phyloP scores from a whole-genome alignment of 2,113 vertebrate genomes.

The Prolemur simus region DNA sequence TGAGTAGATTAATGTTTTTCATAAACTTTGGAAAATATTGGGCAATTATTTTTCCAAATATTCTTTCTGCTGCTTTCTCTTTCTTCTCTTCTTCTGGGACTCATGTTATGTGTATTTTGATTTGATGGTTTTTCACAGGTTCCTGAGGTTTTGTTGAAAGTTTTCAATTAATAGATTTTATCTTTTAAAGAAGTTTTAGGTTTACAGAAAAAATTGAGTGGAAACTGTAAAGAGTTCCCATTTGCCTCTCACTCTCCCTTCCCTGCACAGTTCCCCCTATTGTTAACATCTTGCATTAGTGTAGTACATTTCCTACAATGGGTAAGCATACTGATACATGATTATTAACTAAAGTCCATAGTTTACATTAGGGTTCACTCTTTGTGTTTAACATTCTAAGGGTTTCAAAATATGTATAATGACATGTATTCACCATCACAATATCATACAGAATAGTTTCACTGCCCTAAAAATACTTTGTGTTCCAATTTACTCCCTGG shows the following conservation, averaged over 20 bases:
- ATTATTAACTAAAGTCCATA: neutral
- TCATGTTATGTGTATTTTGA: neutral
- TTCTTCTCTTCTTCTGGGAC: neutral
- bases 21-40: neutral
- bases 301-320: neutral
- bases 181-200: neutral
- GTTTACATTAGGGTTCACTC: neutral
- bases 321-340: neutral
- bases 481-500: neutral
- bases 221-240: neutral
- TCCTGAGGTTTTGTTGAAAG: neutral
- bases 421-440: neutral
- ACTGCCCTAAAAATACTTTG: neutral
- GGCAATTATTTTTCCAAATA: neutral
- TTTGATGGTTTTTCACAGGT: neutral
- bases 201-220: neutral
- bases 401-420: neutral
- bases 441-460: neutral
- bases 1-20: neutral
- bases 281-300: neutral
- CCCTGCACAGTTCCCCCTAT: neutral
- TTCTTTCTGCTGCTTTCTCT: neutral
- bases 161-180: neutral
- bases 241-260: neutral
- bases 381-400: neutral